Base-by-base conservation (phyloP, 2,113 vertebrate genomes). In the Leucopsar rothschildi region DNA sequence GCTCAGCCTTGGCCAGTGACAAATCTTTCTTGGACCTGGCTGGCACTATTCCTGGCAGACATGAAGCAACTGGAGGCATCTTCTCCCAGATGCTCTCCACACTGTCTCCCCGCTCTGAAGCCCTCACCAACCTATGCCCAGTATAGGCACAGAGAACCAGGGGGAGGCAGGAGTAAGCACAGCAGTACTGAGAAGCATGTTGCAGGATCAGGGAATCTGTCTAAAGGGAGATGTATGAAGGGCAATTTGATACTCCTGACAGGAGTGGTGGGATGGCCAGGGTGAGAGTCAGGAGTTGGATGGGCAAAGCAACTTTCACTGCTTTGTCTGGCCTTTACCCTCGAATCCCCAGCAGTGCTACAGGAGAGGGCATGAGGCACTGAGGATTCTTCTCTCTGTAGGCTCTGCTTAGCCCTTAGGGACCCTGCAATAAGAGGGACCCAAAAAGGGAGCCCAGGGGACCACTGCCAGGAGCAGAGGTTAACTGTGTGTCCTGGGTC, bases 41-140 rank as follows among this genome's bases (percentile, higher is more conserved):
- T 65, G 52, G 52, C 31, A 42, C 16, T 59, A 29, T 44, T 7
- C 5, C 2, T 59, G 13, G 53, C 11, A 0, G 0, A 18, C 5
- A 4, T 27, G 53, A 4, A 27, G 14, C 11, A 44, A 5, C 33
- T 77, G 27, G 12, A 59, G 5, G 9, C 21, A 60, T 52, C 4
- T 18, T 68, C 22, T 86, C 33, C 22, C 45, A 77, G 37, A 23
- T 37, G 22, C 33, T 68, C 37, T 86, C 22, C 53, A 20, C 3
- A 8, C 22, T 28, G 12, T 37, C 9, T 52, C 27, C 18, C 27
- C 0, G 0, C 22, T 60, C 20, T 52, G 18, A 22, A 22, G 28
- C 19, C 22, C 22, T 78, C 45, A 39, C 5, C 18, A 53, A 20
- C 27, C 8, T 28, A 69, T 45, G 22, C 4, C 31, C 17, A 14